phyloP scores from a whole-genome alignment of 2,113 vertebrate species.

The Pterocles burchelli region DNA sequence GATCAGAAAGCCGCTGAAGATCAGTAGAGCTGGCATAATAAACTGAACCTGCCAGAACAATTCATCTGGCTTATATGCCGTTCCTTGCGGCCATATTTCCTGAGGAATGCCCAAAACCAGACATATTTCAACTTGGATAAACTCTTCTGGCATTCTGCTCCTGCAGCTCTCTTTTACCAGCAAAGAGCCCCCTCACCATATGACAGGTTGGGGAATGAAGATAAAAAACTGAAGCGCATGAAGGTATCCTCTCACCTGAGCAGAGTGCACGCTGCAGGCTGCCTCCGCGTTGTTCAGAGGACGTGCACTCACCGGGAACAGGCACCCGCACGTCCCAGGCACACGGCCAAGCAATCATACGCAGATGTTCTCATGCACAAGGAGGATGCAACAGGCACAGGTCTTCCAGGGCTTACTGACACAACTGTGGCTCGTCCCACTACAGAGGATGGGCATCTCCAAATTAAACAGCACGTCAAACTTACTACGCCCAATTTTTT shows the following conservation, averaged over 20 bases:
- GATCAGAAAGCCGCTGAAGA: not conserved
- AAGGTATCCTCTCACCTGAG: not conserved
- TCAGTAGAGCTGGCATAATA: not conserved
- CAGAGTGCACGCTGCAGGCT: not conserved
- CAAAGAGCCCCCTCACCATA: not conserved
- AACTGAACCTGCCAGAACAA: conserved; percentile 9
- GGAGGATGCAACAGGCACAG: not conserved
- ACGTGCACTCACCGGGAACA: not conserved
- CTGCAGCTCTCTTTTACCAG: not conserved
- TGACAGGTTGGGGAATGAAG: not conserved
- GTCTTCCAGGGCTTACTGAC: not conserved
- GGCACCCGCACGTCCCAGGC: not conserved
- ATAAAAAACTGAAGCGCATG: not conserved
- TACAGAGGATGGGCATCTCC: not conserved
- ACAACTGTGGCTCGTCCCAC: not conserved
- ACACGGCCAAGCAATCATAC: not conserved
- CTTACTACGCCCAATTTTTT: not conserved
- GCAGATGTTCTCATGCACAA: not conserved
- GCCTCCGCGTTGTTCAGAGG: accelerated
- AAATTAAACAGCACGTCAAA: not conserved
- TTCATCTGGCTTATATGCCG: not conserved
- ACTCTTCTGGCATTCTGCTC: not conserved
- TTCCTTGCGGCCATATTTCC: not conserved
- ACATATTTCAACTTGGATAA: not conserved
- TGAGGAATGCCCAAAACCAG: not conserved